These are phyloP conservation scores for Dromococcyx pavoninus DNA, from an alignment of 2,797 vertebrate species.

Conservation along the genomic window DNA sequence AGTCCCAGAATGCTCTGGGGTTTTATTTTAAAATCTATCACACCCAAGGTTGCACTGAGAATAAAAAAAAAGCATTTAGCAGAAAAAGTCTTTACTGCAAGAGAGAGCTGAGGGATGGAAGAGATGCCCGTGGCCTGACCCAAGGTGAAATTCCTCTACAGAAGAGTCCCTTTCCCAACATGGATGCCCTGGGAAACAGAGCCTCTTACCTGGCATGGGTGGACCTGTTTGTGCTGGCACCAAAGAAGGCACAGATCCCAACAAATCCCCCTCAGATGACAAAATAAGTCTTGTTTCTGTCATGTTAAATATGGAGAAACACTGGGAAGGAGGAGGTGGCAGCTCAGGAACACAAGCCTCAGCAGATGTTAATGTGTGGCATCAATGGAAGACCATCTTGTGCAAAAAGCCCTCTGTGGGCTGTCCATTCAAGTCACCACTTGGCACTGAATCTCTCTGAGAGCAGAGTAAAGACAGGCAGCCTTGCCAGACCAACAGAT, in stretches of 20 bases:
- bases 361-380: background rate
- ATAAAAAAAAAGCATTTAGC: background rate
- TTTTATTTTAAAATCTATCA: background rate
- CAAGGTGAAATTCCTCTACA: background rate
- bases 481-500: constrained; percentile 28
- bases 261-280: background rate
- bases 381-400: background rate
- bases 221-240: background rate
- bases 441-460: background rate
- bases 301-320: background rate
- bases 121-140: background rate
- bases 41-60: background rate
- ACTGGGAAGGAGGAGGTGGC: background rate
- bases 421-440: background rate
- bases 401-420: background rate
- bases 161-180: background rate
- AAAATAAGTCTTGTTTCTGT: background rate
- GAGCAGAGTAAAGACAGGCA: background rate
- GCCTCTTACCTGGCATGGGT: background rate
- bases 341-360: background rate
- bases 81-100: background rate
- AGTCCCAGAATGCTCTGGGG: background rate
- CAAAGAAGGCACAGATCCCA: background rate
- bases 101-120: background rate
- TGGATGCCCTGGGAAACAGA: background rate